Evolutionary conservation across 2,113 vertebrate species (phyloP).

Genomic region (human): DNA sequence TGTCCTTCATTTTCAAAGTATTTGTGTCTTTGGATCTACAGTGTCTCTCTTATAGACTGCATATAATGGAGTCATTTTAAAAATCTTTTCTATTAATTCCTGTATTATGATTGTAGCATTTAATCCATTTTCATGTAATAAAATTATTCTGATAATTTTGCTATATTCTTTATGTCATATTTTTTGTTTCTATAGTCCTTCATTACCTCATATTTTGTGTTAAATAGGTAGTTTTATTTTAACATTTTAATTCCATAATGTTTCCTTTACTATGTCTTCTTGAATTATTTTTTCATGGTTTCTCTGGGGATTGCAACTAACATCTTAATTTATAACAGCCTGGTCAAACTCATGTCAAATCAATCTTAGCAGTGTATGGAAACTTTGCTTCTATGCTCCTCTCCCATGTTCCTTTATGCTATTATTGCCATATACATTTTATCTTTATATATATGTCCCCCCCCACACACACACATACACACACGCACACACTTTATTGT

Average conservation of each 20-base stretch:
- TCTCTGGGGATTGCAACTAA: neutral
- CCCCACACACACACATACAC: too few relatives aligned
- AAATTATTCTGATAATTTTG: neutral
- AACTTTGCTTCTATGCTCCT: neutral
- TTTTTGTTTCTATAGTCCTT: neutral
- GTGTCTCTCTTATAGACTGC: neutral
- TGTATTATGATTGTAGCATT: too few relatives aligned
- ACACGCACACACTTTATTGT: neutral
- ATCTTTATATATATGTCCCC: too few relatives aligned
- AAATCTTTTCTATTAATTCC: neutral
- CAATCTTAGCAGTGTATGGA: neutral
- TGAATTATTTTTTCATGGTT: neutral
- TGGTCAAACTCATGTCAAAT: neutral
- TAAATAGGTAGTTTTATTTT: neutral
- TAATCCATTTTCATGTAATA: neutral
- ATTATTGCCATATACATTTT: neutral
- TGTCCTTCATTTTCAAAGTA: neutral
- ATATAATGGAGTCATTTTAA: neutral
- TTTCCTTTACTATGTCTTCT: neutral
- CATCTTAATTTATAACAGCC: neutral
- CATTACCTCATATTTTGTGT: neutral
- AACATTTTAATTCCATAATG: neutral
- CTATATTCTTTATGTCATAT: neutral
- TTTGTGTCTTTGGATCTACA: neutral
- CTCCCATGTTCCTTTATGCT: neutral